Percentiles rank a stretch among this genome's conserved stretches.
Conservation (phyloP, 2,113 vertebrate genomes). For the Channa argus region DNA sequence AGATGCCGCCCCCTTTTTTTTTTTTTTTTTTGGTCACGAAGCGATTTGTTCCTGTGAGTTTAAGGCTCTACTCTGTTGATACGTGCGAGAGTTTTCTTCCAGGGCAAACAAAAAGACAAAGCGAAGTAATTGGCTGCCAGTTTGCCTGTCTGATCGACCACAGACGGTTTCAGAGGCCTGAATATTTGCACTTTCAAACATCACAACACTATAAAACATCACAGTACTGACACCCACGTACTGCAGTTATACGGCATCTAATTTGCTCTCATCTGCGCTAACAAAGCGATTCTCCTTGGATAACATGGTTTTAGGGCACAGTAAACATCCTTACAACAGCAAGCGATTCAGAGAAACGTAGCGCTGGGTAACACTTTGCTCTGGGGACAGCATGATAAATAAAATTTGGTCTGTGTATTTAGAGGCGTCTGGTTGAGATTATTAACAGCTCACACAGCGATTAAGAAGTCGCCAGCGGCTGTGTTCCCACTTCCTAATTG, state of each 20-base stretch:
- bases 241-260: slow-evolving; percentile 25
- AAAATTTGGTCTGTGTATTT: slow-evolving; percentile 54
- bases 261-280: slow-evolving; percentile 56
- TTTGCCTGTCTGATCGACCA: slow-evolving; percentile 41
- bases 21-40: slow-evolving; percentile 62
- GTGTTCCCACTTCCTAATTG: slow-evolving; percentile 76
- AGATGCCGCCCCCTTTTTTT: slow-evolving; percentile 29
- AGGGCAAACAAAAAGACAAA: slow-evolving; percentile 60
- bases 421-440: slow-evolving; percentile 69
- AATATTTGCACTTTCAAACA: slow-evolving; percentile 32
- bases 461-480: slow-evolving; percentile 75
- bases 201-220: background rate
- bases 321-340: slow-evolving; percentile 51
- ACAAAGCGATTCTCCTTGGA: slow-evolving; percentile 65
- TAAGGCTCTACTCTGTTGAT: slow-evolving; percentile 48
- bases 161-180: slow-evolving; percentile 20
- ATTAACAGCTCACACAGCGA: slow-evolving; percentile 76
- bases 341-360: slow-evolving; percentile 21
- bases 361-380: slow-evolving; percentile 35
- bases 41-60: slow-evolving; percentile 62
- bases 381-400: slow-evolving; percentile 53
- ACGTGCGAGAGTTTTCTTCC: slow-evolving; percentile 42
- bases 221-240: slow-evolving; percentile 23
- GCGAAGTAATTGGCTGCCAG: slow-evolving; percentile 67
- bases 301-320: slow-evolving; percentile 50